Conservation (phyloP, 2,113 vertebrate genomes). For the Panthera leo region DNA sequence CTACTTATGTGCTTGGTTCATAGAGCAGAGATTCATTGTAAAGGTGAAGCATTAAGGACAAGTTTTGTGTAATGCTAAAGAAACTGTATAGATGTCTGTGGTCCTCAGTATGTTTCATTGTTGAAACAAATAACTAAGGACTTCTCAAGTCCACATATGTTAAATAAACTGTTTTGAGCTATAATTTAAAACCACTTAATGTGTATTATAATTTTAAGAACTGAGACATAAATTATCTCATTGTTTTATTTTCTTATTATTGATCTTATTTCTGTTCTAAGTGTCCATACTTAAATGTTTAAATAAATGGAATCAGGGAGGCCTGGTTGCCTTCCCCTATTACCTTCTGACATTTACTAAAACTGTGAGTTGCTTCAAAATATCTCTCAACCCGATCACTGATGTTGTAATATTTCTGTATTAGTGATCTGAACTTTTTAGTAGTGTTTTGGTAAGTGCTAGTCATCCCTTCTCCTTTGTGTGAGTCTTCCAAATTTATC, state of each 20-base stretch:
- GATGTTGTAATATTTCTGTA: background rate
- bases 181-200: slow-evolving; percentile 23
- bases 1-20: slow-evolving; percentile 5
- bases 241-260: background rate
- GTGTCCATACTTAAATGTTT: slow-evolving; percentile 43
- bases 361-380: background rate
- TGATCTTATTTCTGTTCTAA: slow-evolving; percentile 38
- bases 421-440: slow-evolving; percentile 17
- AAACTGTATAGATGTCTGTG: background rate
- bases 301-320: slow-evolving; percentile 30
- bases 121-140: slow-evolving; percentile 47
- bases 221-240: slow-evolving; percentile 1
- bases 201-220: slow-evolving; percentile 42
- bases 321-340: background rate
- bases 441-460: slow-evolving; percentile 1
- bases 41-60: slow-evolving; percentile 45
- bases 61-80: slow-evolving; percentile 41
- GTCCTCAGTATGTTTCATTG: background rate
- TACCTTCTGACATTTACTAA: slow-evolving; percentile 12
- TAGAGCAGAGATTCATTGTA: slow-evolving; percentile 7
- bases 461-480: background rate
- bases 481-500: slow-evolving; percentile 32
- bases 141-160: background rate
- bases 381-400: background rate
- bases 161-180: slow-evolving; percentile 20